Percentiles rank a stretch among this genome's conserved stretches.
phyloP scores from a whole-genome alignment of 2,888 invertebrate species.

The Tetragnatha montana region DNA sequence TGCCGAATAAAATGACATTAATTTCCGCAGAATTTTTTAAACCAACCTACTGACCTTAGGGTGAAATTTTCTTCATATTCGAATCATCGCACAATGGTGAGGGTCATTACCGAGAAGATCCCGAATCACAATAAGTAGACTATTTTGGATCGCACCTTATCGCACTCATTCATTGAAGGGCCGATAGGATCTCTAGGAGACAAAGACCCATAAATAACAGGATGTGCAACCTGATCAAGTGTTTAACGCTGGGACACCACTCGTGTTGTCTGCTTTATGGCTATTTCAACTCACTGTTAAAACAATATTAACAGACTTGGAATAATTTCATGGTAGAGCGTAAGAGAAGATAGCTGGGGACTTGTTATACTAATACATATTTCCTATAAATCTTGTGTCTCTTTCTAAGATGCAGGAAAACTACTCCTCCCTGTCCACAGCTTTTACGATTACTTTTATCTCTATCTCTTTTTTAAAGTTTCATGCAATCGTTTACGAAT shows the following conservation, averaged over 20 bases:
- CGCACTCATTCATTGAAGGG: conserved; percentile 18
- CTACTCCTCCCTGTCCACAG: no score
- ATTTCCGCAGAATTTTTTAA: conserved; percentile 15
- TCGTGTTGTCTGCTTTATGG: no score
- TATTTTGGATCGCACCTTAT: conserved; percentile 44
- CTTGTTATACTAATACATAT: no score
- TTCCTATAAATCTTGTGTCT: no score
- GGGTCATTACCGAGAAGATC: conserved; percentile 33
- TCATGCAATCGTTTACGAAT: no score
- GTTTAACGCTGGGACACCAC: not conserved
- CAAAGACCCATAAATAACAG: conserved; percentile 67
- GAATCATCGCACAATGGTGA: conserved; percentile 40
- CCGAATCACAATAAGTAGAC: conserved; percentile 54
- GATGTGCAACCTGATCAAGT: conserved; percentile 12
- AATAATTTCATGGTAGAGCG: no score
- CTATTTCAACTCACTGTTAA: no score
- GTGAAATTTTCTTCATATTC: conserved; percentile 46
- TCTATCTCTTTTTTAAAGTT: no score
- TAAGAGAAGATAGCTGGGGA: no score
- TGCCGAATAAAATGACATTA: not conserved
- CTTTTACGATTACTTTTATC: no score
- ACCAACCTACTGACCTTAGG: conserved; percentile 59
- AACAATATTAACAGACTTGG: no score
- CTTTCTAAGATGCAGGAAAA: no score
- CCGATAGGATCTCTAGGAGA: conserved; percentile 51